Base-by-base conservation (phyloP, 2,888 invertebrate species). In the Cenopis cana region DNA sequence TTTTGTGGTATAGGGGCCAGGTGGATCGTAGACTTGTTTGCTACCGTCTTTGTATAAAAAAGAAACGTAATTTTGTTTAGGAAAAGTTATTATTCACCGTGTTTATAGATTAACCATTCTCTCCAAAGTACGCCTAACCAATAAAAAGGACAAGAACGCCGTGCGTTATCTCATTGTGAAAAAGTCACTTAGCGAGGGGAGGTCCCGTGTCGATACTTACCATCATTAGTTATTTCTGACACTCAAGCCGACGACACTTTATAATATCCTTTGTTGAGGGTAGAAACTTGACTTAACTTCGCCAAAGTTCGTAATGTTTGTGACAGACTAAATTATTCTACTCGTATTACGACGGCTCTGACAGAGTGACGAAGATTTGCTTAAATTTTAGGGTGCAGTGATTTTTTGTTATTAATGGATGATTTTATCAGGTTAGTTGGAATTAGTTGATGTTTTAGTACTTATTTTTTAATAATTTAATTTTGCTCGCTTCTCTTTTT, bases 301-400 rank as follows among this genome's bases (percentile, higher is more conserved):
- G 72, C 67, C 73, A 76, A 79, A 78, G 77, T 82, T 76, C 69
- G 73, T 78, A 79, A 77, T 82, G 82, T 82, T 82, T 75, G 77
- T 79, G 81, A 80, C 81, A 79, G 79, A 76, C 75, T 79, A 82
- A 82, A 81, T 82, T 79, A 80, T 83, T 80, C 77, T 78, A n/a
- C n/a, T n/a, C n/a, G n/a, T n/a, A 78, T 81, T 80, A 80, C 14
- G 74, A 79, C 81, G 77, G 82, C 78, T 81, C 75, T 78, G 81
- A 79, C 78, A 74, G 76, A 70, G 66, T 71, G 71, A 71, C 71
- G 61, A 67, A 67, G 66, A 71, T 71, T 71, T 71, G 56, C 66
- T 61, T 66, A 36, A 71, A 70, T 66, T 67, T 67, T 61, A 9
- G 29, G 67, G 66, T 67, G 61, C 67, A 55, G 49, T 56, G 55